These are phyloP conservation scores for Aythya baeri DNA, from an alignment of 2,113 vertebrate species.

Conservation along the genomic window DNA sequence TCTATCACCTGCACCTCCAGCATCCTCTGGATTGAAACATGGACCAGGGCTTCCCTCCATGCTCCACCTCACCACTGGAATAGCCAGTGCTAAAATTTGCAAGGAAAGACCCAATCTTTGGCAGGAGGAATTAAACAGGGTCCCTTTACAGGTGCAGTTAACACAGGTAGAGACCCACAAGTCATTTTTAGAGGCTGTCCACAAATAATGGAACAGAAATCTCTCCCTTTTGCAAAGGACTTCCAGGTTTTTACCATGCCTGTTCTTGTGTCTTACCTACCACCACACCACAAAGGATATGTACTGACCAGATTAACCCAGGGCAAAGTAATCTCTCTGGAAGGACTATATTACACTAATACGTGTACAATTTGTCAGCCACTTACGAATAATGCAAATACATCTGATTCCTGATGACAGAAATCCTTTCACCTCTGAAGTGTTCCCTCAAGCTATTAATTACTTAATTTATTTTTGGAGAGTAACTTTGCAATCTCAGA, in stretches of 20 bases:
- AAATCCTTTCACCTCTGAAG: slow-evolving; percentile 41
- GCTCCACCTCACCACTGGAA: accelerated
- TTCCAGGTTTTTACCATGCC: not conserved
- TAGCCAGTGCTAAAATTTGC: not conserved
- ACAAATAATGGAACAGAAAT: not conserved
- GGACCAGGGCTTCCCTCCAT: not conserved
- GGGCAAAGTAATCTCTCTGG: slow-evolving; percentile 34
- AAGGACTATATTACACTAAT: not conserved
- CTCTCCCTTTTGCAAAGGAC: not conserved
- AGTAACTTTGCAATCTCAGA: not conserved
- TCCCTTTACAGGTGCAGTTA: not conserved
- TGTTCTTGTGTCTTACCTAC: not conserved
- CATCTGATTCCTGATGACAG: not conserved
- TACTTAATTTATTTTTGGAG: slow-evolving; percentile 3
- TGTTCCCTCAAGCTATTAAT: not conserved
- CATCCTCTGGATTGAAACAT: not conserved
- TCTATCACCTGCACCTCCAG: not conserved
- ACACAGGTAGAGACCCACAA: not conserved
- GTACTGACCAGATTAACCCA: slow-evolving; percentile 46
- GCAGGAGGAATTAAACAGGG: not conserved
- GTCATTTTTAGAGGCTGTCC: not conserved
- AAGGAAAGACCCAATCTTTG: not conserved
- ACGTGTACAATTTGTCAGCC: not conserved
- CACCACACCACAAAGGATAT: slow-evolving; percentile 1
- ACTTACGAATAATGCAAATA: slow-evolving; percentile 59